A percentile compares a stretch with the other conserved stretches of the same genome.
Conservation (phyloP, 1,140 invertebrate genomes). For the Drosophila aff. region DNA sequence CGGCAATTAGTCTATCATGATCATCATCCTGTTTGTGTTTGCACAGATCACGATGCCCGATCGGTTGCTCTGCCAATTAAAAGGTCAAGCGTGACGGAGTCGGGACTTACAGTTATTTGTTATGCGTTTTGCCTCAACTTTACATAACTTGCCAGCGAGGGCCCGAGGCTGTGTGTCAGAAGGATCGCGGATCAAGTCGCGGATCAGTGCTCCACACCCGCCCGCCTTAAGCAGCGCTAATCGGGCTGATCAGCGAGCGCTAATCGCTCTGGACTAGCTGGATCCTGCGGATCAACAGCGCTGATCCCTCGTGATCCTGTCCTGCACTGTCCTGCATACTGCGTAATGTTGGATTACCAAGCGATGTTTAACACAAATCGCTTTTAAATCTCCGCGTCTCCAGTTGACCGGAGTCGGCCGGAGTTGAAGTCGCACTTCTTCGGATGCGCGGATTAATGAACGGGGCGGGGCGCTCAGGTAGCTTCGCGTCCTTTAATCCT, state of each 20-base stretch:
- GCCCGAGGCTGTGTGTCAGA: constrained; percentile 19
- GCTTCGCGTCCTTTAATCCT: constrained; percentile 64
- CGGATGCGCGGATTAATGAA: constrained; percentile 76
- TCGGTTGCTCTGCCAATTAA: constrained; percentile 56
- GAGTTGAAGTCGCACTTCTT: constrained; percentile 30
- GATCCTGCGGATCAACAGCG: constrained; percentile 59
- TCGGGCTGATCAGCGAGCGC: constrained; percentile 62
- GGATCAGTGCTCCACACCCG: constrained; percentile 62
- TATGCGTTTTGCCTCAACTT: constrained; percentile 67
- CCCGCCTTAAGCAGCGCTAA: constrained; percentile 61
- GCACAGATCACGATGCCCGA: constrained; percentile 31
- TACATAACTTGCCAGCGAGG: constrained; percentile 62
- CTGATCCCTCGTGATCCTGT: constrained; percentile 62
- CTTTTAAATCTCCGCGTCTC: constrained; percentile 70
- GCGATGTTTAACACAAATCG: constrained; percentile 59
- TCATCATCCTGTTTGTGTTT: constrained; percentile 57
- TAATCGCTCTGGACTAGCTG: constrained; percentile 57
- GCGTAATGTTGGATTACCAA: constrained; percentile 76
- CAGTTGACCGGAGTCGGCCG: constrained; percentile 47
- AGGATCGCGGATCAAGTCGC: constrained; percentile 21
- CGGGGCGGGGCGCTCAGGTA: constrained; percentile 54
- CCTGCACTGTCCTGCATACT: constrained; percentile 33
- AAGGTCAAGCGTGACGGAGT: constrained; percentile 68
- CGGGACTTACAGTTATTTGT: constrained; percentile 45
- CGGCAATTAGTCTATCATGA: constrained; percentile 61